Evolutionary conservation across 2,113 vertebrate genomes (phyloP), one percentile per base, ranked within the genome.

Genomic region (Notiomystis cincta): DNA sequence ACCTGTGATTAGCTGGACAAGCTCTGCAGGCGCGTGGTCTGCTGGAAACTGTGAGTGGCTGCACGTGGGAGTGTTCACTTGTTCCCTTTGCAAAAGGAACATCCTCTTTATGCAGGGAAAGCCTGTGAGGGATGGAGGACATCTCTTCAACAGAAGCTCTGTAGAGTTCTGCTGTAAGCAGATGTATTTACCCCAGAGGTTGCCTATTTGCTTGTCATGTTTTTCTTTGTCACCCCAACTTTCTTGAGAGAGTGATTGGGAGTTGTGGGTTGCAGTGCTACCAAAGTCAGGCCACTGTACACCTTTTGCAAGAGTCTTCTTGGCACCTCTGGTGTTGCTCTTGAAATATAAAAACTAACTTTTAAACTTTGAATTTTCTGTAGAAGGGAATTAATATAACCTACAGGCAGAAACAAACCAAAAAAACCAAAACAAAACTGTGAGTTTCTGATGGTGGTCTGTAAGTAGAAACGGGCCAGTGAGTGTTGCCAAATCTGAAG

Each of bases 41-140:
- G 0, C 91, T 67, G 77, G 56, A 67, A 91, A 56, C 83, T 81
- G 93, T 75, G 83, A 80, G 94, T 89, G 91, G 61, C 50, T 84
- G 16, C 42, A 8, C 48, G 77, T 78, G 72, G 40, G 60, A 73
- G 50, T 11, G 17, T 28, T 37, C 25, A 1, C 44, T 54, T 81
- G 27, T 60, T 95, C 47, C 27, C 37, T 60, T 81, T 78, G 58
- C 69, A 47, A 37, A 80, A n/a, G 17, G 20, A 64, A 15, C 5
- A 0, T 64, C 82, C 38, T 76, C 40, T 65, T 80, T 33, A 13
- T 15, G 14, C 33, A 33, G 28, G 24, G 60, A 85, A 64, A 80
- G 56, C 40, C 60, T 57, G 0, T 51, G 40, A 56, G 82, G 40
- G 40, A 48, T 1, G 0, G 76, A 78, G 35, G 13, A 24, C 7